These are phyloP conservation scores for Pseudomugil gertrudae DNA, from an alignment of 2,797 vertebrate genomes.

Conservation along the genomic window DNA sequence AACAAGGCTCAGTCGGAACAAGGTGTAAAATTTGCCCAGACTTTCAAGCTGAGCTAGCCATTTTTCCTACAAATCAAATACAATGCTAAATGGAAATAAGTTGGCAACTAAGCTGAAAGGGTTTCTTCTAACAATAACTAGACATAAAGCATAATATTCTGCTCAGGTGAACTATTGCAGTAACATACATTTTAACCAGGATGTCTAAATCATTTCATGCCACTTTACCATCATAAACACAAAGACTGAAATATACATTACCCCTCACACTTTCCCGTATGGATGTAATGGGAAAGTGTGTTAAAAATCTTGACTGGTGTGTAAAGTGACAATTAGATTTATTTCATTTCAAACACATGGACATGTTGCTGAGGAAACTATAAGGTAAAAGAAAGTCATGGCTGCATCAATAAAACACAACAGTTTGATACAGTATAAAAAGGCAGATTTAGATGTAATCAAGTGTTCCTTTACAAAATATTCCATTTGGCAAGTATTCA, in stretches of 20 bases:
- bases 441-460: background rate
- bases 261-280: no score
- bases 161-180: background rate
- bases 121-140: background rate
- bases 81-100: background rate
- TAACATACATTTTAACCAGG: background rate
- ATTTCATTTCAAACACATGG: background rate
- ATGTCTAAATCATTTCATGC: background rate
- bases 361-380: background rate
- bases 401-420: background rate
- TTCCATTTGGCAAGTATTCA: background rate
- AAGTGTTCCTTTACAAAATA: background rate
- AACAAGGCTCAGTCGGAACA: background rate
- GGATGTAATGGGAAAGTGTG: no score
- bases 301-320: no score
- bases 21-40: background rate
- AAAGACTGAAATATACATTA: background rate
- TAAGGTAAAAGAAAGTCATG: background rate
- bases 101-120: background rate
- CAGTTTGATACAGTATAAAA: background rate
- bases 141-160: background rate
- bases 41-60: background rate
- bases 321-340: no score
- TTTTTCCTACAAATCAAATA: background rate
- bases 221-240: background rate